Conservation (phyloP, 2,888 invertebrate species). For the Harmothoe impar region DNA sequence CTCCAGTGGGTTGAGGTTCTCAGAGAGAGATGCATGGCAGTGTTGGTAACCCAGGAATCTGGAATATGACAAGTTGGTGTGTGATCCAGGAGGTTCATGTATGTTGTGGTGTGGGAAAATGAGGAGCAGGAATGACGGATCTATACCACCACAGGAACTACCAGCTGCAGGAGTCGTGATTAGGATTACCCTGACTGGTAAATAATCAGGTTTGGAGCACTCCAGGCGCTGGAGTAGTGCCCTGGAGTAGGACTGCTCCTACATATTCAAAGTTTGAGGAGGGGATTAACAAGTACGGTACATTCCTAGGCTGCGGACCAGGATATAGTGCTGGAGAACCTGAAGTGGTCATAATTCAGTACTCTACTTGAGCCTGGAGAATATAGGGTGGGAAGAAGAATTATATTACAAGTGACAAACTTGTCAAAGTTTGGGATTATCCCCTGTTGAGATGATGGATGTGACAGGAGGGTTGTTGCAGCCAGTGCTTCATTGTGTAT, state of each 20-base stretch:
- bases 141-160: too few species aligned
- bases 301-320: neutral
- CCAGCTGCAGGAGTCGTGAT: too few species aligned
- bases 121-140: too few species aligned
- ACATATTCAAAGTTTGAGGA: neutral
- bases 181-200: too few species aligned
- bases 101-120: too few species aligned
- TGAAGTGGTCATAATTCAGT: slow-evolving; percentile 11
- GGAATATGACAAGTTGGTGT: too few species aligned
- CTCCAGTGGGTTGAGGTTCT: too few species aligned
- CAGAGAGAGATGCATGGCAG: too few species aligned
- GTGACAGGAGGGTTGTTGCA: neutral
- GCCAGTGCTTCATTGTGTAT: neutral
- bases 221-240: neutral
- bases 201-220: neutral
- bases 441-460: slow-evolving; percentile 16
- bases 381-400: neutral
- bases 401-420: neutral
- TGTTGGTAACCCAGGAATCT: too few species aligned
- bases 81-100: too few species aligned
- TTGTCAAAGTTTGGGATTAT: neutral
- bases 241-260: slow-evolving; percentile 11
- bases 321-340: neutral
- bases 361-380: neutral
- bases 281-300: neutral